These are phyloP conservation scores for Pycnonotus jocosus DNA, from an alignment of 2,113 vertebrate species.

Conservation along the genomic window DNA sequence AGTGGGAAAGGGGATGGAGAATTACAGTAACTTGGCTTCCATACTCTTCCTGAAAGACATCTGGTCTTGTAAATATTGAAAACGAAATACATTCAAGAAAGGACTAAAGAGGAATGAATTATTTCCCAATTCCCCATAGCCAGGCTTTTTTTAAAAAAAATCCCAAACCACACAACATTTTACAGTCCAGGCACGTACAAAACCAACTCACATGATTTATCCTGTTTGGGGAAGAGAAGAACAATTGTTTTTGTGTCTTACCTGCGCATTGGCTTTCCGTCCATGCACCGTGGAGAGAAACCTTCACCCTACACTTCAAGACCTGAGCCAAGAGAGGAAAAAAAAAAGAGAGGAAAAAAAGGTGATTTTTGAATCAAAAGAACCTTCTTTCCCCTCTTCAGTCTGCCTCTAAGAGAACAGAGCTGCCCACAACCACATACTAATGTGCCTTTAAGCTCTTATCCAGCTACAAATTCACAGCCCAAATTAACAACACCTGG, in stretches of 20 bases:
- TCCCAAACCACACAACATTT: neutral
- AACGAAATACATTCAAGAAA: neutral
- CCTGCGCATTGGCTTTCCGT: slow-evolving; percentile 98
- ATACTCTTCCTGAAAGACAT: neutral
- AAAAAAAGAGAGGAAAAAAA: neutral
- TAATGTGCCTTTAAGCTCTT: neutral
- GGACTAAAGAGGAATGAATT: neutral
- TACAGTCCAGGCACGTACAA: neutral
- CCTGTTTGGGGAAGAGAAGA: neutral
- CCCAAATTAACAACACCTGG: neutral
- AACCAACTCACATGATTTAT: neutral
- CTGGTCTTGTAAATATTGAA: neutral
- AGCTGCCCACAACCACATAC: neutral
- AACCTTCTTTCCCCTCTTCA: neutral
- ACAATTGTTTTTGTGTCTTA: slow-evolving; percentile 54
- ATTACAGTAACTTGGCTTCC: neutral
- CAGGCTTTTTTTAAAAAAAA: neutral
- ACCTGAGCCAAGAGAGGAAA: neutral
- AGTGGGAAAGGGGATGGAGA: neutral
- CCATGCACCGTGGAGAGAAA: slow-evolving; percentile 88
- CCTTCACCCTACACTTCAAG: slow-evolving; percentile 66
- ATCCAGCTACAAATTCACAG: neutral
- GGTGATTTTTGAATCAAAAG: neutral
- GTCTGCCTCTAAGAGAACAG: neutral
- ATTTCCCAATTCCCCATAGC: neutral